Evolutionary conservation across 2,888 invertebrate genomes (phyloP), one percentile per base, ranked within the genome.

Genomic region (Pseudanteris insignis): DNA sequence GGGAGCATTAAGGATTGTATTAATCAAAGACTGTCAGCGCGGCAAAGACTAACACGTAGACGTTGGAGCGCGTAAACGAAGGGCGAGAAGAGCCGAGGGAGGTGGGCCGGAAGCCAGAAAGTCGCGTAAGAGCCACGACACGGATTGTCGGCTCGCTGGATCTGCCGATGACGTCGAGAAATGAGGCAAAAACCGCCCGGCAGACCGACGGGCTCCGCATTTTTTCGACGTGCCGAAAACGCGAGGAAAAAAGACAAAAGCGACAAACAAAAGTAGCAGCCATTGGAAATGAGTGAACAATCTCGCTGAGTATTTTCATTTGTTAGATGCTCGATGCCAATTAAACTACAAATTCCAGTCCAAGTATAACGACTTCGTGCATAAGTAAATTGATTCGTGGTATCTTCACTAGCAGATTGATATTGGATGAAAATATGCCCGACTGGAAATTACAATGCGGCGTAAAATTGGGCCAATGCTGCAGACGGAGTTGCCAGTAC

Each of bases 161-260:
- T 73, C 76, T 78, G 78, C 75, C 77, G 71, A 77, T 79, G 78
- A 79, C 77, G 74, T 73, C 75, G 77, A 78, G 72, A 77, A 78
- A 78, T 78, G 72, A 75, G 67, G 67, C 68, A 73, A 79, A 79
- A 79, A 77, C 73, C 70, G 64, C 65, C 65, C 58, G 70, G 69
- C 74, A 78, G 77, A 75, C 78, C 72, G 70, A 66, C 69, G 65
- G 76, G 73, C 73, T 70, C 71, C 74, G 64, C 64, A 70, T 65
- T 66, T 65, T 65, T 65, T 60, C 30, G 41, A 21, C 26, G 5
- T 11, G 13, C 43, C 44, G 43, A 58, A 50, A 58, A 53, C 13
- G 36, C 28, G 32, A 9, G 11, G 28, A 46, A 47, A 37, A 53
- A 50, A 47, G 36, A 60, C 24, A 6, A 3, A 3, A 18, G 6